Percentiles rank a stretch among this genome's conserved stretches.
These are phyloP conservation scores for Sebastes nivosus DNA, from an alignment of 2,797 vertebrate species.

Conservation along the genomic window DNA sequence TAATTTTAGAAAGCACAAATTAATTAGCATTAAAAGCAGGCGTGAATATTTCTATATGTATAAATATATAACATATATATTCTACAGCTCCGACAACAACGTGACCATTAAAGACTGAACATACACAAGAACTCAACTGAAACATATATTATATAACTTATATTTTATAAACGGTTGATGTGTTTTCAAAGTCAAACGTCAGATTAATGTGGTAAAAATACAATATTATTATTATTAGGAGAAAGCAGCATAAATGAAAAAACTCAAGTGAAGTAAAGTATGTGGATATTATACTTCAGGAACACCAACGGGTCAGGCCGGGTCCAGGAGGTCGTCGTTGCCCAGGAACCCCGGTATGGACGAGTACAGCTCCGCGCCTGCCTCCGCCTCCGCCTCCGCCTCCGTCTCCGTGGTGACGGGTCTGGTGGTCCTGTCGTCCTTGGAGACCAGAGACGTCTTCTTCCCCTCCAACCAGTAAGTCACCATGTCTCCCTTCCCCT, in stretches of 20 bases:
- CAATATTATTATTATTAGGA: not conserved
- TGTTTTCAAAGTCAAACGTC: not conserved
- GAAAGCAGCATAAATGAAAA: not conserved
- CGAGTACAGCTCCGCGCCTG: constrained; percentile 38
- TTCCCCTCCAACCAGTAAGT: constrained; percentile 89
- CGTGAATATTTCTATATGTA: too few relatives aligned
- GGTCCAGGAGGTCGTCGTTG: constrained; percentile 60
- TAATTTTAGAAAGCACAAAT: not conserved
- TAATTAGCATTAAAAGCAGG: not conserved
- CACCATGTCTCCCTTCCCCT: constrained; percentile 90
- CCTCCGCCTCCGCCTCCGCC: constrained; percentile 17
- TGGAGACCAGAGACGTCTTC: constrained; percentile 53
- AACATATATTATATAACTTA: too few relatives aligned
- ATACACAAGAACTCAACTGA: not conserved
- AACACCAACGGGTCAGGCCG: constrained; percentile 22
- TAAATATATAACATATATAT: too few relatives aligned
- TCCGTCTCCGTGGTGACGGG: constrained; percentile 36
- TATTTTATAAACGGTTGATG: not conserved
- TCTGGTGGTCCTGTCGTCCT: constrained; percentile 43
- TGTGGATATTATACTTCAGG: not conserved
- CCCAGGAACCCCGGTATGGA: constrained; percentile 78
- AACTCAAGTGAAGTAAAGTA: not conserved
- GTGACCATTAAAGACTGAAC: not conserved
- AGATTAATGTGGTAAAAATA: not conserved
- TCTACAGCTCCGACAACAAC: not conserved